phyloP scores from a whole-genome alignment of 2,797 vertebrate genomes.

The Pangasius mekongensis region DNA sequence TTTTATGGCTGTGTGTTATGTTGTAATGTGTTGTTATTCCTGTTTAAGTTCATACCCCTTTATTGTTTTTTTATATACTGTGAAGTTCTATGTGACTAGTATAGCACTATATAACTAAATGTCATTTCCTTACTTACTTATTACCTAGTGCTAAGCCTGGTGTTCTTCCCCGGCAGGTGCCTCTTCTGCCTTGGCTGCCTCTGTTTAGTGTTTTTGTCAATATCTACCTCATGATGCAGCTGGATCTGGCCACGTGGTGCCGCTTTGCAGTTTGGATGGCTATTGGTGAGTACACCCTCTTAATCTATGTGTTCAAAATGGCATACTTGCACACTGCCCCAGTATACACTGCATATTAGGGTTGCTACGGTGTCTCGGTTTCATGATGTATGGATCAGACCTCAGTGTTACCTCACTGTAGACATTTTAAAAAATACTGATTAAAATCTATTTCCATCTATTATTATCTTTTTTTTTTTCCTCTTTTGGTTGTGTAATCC shows the following conservation, averaged over 20 bases:
- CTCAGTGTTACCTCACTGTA: background rate
- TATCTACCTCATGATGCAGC: constrained; percentile 96
- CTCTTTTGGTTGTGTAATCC: background rate
- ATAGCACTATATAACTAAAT: no score
- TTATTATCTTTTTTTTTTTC: no score
- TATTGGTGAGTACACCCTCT: constrained; percentile 75
- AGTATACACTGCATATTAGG: background rate
- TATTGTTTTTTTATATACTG: no score
- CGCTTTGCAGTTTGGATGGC: constrained; percentile 89
- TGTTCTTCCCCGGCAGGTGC: constrained; percentile 77
- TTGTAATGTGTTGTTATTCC: no score
- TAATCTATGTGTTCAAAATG: background rate
- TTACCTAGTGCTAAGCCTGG: background rate
- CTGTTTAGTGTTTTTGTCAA: constrained; percentile 92
- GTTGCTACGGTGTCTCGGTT: background rate
- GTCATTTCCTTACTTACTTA: no score
- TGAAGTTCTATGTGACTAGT: no score
- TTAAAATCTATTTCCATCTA: background rate
- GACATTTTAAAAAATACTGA: background rate
- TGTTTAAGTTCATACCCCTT: no score
- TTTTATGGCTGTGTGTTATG: no score
- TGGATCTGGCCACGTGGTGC: constrained; percentile 84
- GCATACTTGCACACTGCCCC: no score
- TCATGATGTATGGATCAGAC: background rate
- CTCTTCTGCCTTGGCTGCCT: constrained; percentile 87